Base-by-base conservation (phyloP, 2,888 invertebrate genomes). In the Troglohyphantes excavatus region DNA sequence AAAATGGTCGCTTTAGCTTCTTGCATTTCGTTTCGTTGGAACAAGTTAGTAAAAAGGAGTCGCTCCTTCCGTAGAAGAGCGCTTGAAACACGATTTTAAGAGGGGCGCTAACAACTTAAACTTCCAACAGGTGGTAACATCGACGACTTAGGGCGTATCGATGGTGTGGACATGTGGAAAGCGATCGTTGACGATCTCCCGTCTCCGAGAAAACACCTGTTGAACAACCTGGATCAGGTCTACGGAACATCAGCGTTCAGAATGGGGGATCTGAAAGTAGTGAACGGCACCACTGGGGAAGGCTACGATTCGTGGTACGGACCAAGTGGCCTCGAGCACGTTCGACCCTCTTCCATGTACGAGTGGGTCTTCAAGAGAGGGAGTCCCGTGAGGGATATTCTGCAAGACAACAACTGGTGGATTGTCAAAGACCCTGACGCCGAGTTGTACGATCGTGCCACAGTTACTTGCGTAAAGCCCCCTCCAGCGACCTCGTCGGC, bases 181-280 rank as follows among this genome's bases (percentile, higher is more conserved):
- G 94, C 95, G 0, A 93, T 98, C 19, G 95, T 95, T 0, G 93
- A 95, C 9, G 95, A 96, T 23, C 23, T 17, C 13, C 39, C 21
- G 11, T 23, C 67, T 90, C 87, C 33, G 65, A 94, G 98, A 65
- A 95, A 93, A 0, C 95, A 95, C n/a, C 94, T 97, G 21, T 94
- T 98, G 0, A 98, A n/a, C n/a, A n/a, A n/a, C 93, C 98, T 98
- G 81, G 98, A 98, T 93, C 93, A 93, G 5, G 63, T 89, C 7
- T 59, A 94, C 93, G 95, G 96, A 2, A 95, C 95, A 91, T 95
- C 96, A 0, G 95, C 96, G 0, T 93, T 98, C 6, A 96, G 96
- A 0, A 93, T 95, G 0, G 96, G 95, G 7, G 94, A 96, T 67
- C 97, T 96, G 96, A 98, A 98, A 94, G 91, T 97, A 11, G 93